These are phyloP conservation scores for Temnothorax ravouxi DNA, from an alignment of 2,888 invertebrate species.

Conservation along the genomic window DNA sequence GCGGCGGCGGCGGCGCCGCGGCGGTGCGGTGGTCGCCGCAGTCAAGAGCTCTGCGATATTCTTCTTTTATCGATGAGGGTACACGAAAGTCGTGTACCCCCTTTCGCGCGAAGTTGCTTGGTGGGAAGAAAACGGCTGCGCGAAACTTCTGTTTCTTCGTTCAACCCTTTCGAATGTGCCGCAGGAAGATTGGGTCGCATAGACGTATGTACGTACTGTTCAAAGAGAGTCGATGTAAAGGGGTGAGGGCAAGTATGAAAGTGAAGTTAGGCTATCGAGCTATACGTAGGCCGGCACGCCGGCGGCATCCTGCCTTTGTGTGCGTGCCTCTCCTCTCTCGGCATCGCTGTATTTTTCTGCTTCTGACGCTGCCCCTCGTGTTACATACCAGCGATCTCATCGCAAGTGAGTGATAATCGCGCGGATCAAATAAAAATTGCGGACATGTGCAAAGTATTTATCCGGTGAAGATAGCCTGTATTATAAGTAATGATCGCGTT, in stretches of 20 bases:
- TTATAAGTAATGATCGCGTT: slow-evolving; percentile 5
- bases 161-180: slow-evolving; percentile 38
- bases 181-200: slow-evolving; percentile 13
- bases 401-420: slow-evolving; percentile 29
- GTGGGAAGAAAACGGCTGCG: slow-evolving; percentile 10
- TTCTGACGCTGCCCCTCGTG: slow-evolving; percentile 31
- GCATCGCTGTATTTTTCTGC: slow-evolving; percentile 44
- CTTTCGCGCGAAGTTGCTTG: background rate
- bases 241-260: slow-evolving; percentile 75
- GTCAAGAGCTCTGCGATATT: slow-evolving; percentile 65
- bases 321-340: slow-evolving; percentile 65
- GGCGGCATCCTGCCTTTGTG: slow-evolving; percentile 82
- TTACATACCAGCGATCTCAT: slow-evolving; percentile 36
- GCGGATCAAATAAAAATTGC: slow-evolving; percentile 31
- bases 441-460: slow-evolving; percentile 17
- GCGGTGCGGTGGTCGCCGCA: slow-evolving; percentile 46
- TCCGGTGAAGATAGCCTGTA: background rate
- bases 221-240: slow-evolving; percentile 65
- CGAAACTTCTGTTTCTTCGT: slow-evolving; percentile 7
- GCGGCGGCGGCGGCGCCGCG: slow-evolving; percentile 3
- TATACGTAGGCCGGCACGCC: slow-evolving; percentile 76
- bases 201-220: slow-evolving; percentile 23
- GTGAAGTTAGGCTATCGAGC: slow-evolving; percentile 76
- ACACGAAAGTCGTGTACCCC: background rate
- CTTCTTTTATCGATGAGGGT: slow-evolving; percentile 62